phyloP scores from a whole-genome alignment of 2,113 vertebrate genomes.

The Podarcis muralis region DNA sequence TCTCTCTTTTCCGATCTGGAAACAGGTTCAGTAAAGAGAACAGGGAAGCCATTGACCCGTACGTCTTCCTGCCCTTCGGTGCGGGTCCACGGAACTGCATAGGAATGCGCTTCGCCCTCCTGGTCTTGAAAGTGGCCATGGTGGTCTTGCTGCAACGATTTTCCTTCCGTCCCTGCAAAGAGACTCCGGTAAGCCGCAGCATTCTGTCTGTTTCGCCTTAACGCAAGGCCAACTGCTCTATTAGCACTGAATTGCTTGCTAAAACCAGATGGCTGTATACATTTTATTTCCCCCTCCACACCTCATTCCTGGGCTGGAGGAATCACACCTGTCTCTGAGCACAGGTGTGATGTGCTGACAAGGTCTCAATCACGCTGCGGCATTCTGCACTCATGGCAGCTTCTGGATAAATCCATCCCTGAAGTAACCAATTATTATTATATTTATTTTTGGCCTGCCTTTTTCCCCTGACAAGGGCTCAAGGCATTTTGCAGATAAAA shows the following conservation, averaged over 20 bases:
- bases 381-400: too few relatives aligned
- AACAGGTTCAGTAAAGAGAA: conserved; percentile 81
- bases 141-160: conserved; percentile 78
- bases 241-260: background rate
- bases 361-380: too few relatives aligned
- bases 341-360: too few relatives aligned
- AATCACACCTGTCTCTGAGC: background rate
- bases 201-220: background rate
- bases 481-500: too few relatives aligned
- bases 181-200: conserved; percentile 77
- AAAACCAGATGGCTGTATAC: background rate
- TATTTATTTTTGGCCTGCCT: too few relatives aligned
- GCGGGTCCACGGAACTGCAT: conserved; percentile 84
- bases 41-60: conserved; percentile 71
- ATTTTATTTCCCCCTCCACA: background rate
- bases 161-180: conserved; percentile 77
- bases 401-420: too few relatives aligned
- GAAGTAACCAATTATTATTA: too few relatives aligned
- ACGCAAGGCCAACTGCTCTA: background rate
- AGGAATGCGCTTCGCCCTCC: conserved; percentile 82
- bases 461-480: too few relatives aligned
- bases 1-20: background rate
- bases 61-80: conserved; percentile 82
- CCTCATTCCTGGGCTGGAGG: background rate
- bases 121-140: conserved; percentile 75